Percentiles rank a stretch among this genome's conserved stretches.
phyloP scores from a whole-genome alignment of 2,113 vertebrate genomes.

The Coracopsis vasa region DNA sequence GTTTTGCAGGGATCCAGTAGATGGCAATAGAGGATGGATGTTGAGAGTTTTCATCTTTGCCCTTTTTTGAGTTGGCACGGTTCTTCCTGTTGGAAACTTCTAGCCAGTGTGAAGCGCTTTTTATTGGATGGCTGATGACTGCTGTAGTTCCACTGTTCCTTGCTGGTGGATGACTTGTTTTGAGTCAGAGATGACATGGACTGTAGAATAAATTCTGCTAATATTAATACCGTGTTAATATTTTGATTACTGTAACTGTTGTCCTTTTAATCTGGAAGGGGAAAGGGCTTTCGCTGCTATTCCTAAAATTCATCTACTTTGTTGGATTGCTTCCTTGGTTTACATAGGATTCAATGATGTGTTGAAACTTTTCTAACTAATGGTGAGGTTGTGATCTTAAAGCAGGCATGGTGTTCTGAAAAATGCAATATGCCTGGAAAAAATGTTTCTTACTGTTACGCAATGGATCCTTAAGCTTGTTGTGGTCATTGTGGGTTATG shows the following conservation, averaged over 20 bases:
- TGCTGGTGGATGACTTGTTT: not conserved
- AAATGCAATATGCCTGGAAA: not conserved
- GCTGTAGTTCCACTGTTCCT: not conserved
- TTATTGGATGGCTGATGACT: not conserved
- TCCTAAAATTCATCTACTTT: not conserved
- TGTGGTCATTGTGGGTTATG: not conserved
- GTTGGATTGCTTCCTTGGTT: not conserved
- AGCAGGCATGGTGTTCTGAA: not conserved
- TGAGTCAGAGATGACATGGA: not conserved
- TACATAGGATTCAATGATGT: not conserved
- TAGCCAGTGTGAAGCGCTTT: not conserved
- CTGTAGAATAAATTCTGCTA: not conserved
- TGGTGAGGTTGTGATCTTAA: not conserved
- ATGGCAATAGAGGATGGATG: not conserved
- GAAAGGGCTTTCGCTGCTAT: not conserved
- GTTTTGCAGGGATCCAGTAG: not conserved
- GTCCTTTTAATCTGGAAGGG: not conserved
- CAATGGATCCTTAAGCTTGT: not conserved
- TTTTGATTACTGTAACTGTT: not conserved
- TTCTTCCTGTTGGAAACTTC: not conserved
- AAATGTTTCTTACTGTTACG: not conserved
- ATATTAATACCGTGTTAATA: not conserved
- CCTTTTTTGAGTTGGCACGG: not conserved
- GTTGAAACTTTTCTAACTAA: not conserved
- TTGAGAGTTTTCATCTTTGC: not conserved